These are phyloP conservation scores for Drosophila phalerata DNA, from an alignment of 2,888 invertebrate species.

Conservation along the genomic window DNA sequence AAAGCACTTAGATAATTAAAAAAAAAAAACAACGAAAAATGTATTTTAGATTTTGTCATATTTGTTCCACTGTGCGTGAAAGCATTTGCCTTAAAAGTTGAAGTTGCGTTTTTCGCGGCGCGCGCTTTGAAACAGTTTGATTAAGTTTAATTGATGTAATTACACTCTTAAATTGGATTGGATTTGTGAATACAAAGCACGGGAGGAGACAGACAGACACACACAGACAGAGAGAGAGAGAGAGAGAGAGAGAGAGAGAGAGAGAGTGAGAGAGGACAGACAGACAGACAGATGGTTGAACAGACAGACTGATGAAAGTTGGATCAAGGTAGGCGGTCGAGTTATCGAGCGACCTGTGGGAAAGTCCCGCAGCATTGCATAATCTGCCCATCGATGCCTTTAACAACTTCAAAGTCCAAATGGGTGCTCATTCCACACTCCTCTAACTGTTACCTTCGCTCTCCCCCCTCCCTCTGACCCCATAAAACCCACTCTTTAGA, in stretches of 20 bases:
- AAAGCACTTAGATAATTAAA: no score
- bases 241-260: not conserved
- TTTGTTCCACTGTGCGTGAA: slow-evolving; percentile 40
- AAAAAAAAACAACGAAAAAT: no score
- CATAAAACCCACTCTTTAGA: not conserved
- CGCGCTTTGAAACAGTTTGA: slow-evolving; percentile 78
- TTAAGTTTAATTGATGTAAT: slow-evolving; percentile 82
- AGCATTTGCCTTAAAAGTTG: slow-evolving; percentile 51
- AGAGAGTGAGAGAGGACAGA: not conserved
- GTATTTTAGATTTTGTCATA: not conserved
- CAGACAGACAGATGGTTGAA: not conserved
- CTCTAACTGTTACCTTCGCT: no score
- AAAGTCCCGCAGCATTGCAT: slow-evolving; percentile 31
- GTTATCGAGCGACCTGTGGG: slow-evolving; percentile 14
- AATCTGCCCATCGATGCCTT: slow-evolving; percentile 66
- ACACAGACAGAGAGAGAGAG: not conserved
- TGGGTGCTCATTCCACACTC: not conserved
- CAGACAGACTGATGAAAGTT: not conserved
- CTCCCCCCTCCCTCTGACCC: not conserved
- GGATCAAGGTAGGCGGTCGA: not conserved
- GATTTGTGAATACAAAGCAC: slow-evolving; percentile 76
- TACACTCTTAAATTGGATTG: slow-evolving; percentile 80
- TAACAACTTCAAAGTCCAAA: slow-evolving; percentile 69
- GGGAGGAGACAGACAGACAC: not conserved
- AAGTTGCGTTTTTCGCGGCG: slow-evolving; percentile 61